These are phyloP conservation scores for Cyclophora punctaria DNA, from an alignment of 2,888 invertebrate genomes.

Conservation along the genomic window DNA sequence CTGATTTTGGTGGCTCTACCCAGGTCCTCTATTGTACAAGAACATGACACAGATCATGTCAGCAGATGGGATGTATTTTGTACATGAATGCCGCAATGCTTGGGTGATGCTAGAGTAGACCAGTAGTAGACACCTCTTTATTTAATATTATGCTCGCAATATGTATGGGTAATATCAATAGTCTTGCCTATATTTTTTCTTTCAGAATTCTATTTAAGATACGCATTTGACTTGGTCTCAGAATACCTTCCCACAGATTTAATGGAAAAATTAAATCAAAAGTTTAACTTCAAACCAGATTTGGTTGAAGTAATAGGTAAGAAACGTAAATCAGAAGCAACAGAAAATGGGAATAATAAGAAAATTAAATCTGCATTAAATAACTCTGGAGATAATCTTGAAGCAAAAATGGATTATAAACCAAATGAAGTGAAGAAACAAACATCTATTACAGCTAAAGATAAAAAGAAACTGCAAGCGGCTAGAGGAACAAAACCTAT, in stretches of 20 bases:
- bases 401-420: slow-evolving; percentile 20
- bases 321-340: slow-evolving; percentile 71
- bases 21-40: too few relatives aligned
- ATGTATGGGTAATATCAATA: too few relatives aligned
- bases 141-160: too few relatives aligned
- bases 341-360: slow-evolving; percentile 51
- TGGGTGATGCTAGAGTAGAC: too few relatives aligned
- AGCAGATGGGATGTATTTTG: too few relatives aligned
- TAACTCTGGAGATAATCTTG: slow-evolving; percentile 21
- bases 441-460: slow-evolving; percentile 78
- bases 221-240: slow-evolving; percentile 86
- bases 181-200: slow-evolving; percentile 17
- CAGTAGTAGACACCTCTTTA: too few relatives aligned
- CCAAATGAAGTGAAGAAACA: slow-evolving; percentile 63
- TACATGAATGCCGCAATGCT: too few relatives aligned
- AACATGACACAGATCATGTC: too few relatives aligned
- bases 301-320: slow-evolving; percentile 59
- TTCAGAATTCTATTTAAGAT: slow-evolving; percentile 79
- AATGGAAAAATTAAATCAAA: slow-evolving; percentile 76
- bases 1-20: too few relatives aligned
- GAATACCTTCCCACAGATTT: slow-evolving; percentile 85
- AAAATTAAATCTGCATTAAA: slow-evolving; percentile 47
- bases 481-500: slow-evolving; percentile 87
- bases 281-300: slow-evolving; percentile 79
- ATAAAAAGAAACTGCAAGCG: slow-evolving; percentile 84